These are phyloP conservation scores for Aphelenchoides besseyi DNA, from an alignment of 1,140 invertebrate genomes.

Conservation along the genomic window DNA sequence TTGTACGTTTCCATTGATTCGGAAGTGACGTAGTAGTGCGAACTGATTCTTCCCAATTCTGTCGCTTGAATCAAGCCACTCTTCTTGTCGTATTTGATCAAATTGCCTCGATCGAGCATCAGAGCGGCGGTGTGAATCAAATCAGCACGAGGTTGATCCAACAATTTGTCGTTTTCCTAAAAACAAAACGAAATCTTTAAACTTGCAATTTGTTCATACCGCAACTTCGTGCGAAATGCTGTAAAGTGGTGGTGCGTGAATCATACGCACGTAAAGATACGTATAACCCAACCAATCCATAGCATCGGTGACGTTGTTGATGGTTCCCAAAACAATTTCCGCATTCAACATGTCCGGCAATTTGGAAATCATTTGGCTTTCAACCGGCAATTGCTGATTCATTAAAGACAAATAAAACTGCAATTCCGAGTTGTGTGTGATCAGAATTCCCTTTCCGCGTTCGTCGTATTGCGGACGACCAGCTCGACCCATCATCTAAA, in stretches of 20 bases:
- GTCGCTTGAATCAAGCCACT: constrained; percentile 86
- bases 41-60: constrained; percentile 92
- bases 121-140: constrained; percentile 91
- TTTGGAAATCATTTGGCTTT: constrained; percentile 69
- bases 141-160: constrained; percentile 87
- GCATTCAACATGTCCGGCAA: constrained; percentile 95
- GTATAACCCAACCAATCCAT: constrained; percentile 93
- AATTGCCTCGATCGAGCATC: constrained; percentile 82
- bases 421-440: constrained; percentile 96
- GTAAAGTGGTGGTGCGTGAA: constrained; percentile 80
- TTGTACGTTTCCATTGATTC: constrained; percentile 96
- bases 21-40: constrained; percentile 94
- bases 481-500: constrained; percentile 86
- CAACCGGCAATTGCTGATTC: constrained; percentile 81
- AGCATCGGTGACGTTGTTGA: constrained; percentile 90
- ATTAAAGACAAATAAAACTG: constrained; percentile 95
- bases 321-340: constrained; percentile 90
- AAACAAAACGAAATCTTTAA: constrained; percentile 21
- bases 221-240: constrained; percentile 78
- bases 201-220: constrained; percentile 18
- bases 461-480: constrained; percentile 97
- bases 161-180: constrained; percentile 70
- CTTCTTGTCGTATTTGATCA: constrained; percentile 93
- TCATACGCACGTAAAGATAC: constrained; percentile 83
- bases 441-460: constrained; percentile 95